Evolutionary conservation across 2,888 invertebrate species (phyloP), one percentile per base, ranked within the genome.

Genomic region (Drosophila prostipennis): DNA sequence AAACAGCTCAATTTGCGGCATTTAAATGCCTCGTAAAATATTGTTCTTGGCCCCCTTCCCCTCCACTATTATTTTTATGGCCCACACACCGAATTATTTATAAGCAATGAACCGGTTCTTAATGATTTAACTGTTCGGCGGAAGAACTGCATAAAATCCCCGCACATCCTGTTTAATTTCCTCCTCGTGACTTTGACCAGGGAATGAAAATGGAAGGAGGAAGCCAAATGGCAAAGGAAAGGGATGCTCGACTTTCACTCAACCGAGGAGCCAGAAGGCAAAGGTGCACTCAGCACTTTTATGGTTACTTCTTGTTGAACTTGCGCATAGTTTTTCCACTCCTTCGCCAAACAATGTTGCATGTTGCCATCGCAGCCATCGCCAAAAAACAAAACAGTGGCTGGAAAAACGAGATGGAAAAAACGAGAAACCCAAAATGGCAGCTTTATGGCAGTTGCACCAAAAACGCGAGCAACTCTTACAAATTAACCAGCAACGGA

Each of bases 81-180:
- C 53, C 32, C 65, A 67, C 52, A 71, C 65, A 60, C 63, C 43
- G 19, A 67, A 64, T 72, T 63, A 75, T 75, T 72, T 72, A 58
- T 51, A 65, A 55, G 56, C 40, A 39, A 10, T 13, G 60, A 42
- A 54, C 57, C 54, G 53, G 59, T 53, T 55, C 71, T 72, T 78
- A 84, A 87, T 79, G 72, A 73, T 69, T 84, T 76, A 87, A 87
- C 81, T 77, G 79, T 73, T 10, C 37, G 48, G 43, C 43, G 56
- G 69, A 63, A 74, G 46, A 78, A 73, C 69, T 72, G 74, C 77
- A 72, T 78, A 67, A 80, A 70, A 60, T 43, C 72, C 55, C 39
- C 53, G 63, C 70, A 48, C 78, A 78, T 77, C 77, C 80, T 71
- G 65, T 74, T 82, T 87, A 87, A 84, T 84, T 84, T 71, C 79